Evolutionary conservation across 2,113 vertebrate genomes (phyloP).

Genomic region (Gobius niger): DNA sequence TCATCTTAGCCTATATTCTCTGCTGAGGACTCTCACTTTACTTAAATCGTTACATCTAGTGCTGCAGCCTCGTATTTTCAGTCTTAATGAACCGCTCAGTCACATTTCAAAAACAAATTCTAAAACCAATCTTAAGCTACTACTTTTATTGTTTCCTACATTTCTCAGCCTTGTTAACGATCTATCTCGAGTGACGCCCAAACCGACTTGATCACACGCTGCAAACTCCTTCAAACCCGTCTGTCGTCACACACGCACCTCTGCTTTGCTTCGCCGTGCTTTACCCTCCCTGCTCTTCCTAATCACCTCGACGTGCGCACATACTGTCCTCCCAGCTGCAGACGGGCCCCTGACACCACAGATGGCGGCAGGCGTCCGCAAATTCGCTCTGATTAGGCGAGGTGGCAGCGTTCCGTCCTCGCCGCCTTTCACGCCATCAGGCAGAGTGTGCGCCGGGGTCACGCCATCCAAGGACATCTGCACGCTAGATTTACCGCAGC

Average conservation of each 20-base stretch:
- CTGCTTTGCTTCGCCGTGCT: slow-evolving; percentile 34
- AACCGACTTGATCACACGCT: slow-evolving; percentile 13
- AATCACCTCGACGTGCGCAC: slow-evolving; percentile 55
- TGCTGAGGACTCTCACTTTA: too few relatives aligned
- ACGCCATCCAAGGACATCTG: slow-evolving; percentile 54
- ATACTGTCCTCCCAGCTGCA: slow-evolving; percentile 61
- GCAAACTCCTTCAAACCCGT: slow-evolving; percentile 29
- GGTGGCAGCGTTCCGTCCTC: slow-evolving; percentile 66
- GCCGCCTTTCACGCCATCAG: slow-evolving; percentile 60
- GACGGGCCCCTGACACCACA: slow-evolving; percentile 63
- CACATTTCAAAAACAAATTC: too few relatives aligned
- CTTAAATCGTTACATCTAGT: too few relatives aligned
- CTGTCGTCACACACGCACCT: slow-evolving; percentile 43
- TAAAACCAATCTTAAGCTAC: too few relatives aligned
- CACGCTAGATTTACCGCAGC: slow-evolving; percentile 52
- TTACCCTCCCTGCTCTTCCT: slow-evolving; percentile 30
- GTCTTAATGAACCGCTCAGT: too few relatives aligned
- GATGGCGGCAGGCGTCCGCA: slow-evolving; percentile 67
- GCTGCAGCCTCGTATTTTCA: too few relatives aligned
- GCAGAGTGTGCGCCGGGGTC: slow-evolving; percentile 51
- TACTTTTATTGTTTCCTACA: too few relatives aligned
- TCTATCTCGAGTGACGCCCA: too few relatives aligned
- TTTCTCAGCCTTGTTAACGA: too few relatives aligned
- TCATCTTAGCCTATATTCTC: too few relatives aligned
- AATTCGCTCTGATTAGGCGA: slow-evolving; percentile 71